These are phyloP conservation scores for Eulemur albifrons DNA, from an alignment of 2,797 vertebrate genomes.

Conservation along the genomic window DNA sequence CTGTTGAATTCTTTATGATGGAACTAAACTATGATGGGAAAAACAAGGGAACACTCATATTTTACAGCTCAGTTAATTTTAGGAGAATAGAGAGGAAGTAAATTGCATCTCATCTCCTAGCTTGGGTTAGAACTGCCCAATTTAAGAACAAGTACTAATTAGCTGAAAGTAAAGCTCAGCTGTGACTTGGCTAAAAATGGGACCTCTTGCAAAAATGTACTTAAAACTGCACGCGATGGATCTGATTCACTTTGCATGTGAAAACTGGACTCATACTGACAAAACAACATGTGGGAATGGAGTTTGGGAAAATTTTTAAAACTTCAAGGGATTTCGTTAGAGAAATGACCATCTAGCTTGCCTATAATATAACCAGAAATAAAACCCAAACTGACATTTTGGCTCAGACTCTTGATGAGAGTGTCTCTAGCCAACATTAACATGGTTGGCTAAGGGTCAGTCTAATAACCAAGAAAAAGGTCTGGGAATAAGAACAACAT, in stretches of 20 bases:
- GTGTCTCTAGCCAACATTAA: neutral
- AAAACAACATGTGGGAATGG: constrained; percentile 47
- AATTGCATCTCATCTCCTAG: constrained; percentile 64
- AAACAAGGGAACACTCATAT: neutral
- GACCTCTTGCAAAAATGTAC: constrained; percentile 59
- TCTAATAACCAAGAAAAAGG: neutral
- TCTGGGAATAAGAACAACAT: neutral
- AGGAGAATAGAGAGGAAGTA: constrained; percentile 58
- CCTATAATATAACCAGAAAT: neutral
- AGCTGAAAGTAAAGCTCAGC: constrained; percentile 75
- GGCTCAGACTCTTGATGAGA: neutral
- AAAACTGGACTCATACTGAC: constrained; percentile 36
- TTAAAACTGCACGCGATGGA: neutral
- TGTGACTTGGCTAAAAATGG: constrained; percentile 78
- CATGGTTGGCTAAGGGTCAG: neutral
- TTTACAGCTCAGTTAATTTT: constrained; percentile 68
- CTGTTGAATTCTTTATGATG: neutral
- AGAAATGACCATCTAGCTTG: constrained; percentile 33
- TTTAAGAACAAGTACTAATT: constrained; percentile 80
- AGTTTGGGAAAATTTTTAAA: constrained; percentile 40
- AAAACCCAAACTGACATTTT: neutral
- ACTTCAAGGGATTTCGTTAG: constrained; percentile 20
- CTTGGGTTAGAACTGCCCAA: constrained; percentile 70
- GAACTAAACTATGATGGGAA: neutral
- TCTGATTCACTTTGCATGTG: constrained; percentile 63